Evolutionary conservation across 1,140 invertebrate genomes (phyloP).

Genomic region (Helicoverpa zea): DNA sequence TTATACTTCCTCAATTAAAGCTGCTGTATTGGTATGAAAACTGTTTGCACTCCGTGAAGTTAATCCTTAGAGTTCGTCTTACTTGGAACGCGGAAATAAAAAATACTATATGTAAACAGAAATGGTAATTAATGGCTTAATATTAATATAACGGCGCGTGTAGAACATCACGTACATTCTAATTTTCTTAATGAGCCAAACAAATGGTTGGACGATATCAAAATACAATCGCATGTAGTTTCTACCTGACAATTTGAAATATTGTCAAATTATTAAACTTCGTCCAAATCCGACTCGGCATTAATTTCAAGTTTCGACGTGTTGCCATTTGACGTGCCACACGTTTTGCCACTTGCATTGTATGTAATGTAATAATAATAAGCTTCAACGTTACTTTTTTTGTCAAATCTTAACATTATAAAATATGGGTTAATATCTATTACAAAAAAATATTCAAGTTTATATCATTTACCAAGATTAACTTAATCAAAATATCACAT

Average conservation of each 20-base stretch:
- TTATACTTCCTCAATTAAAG: conserved; percentile 11
- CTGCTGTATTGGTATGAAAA: conserved; percentile 10
- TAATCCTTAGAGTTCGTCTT: conserved; percentile 4
- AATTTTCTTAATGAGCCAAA: too few species aligned
- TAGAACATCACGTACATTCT: too few species aligned
- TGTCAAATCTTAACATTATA: too few species aligned
- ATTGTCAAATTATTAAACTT: too few species aligned
- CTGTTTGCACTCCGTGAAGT: neutral
- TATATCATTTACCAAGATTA: neutral
- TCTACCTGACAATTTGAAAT: too few species aligned
- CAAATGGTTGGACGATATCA: too few species aligned
- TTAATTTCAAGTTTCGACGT: conserved; percentile 11
- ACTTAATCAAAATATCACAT: conserved; percentile 12
- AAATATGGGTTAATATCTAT: neutral
- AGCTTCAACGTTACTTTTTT: too few species aligned
- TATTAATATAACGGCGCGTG: too few species aligned
- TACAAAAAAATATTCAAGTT: neutral
- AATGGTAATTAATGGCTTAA: too few species aligned
- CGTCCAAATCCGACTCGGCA: neutral
- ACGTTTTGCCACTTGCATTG: neutral
- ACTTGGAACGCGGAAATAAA: neutral
- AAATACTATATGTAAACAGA: neutral
- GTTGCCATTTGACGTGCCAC: neutral
- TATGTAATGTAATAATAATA: too few species aligned
- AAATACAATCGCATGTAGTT: too few species aligned